A percentile compares a stretch with the other conserved stretches of the same genome.
These are phyloP conservation scores for Centropyge bicolor DNA, from an alignment of 2,797 vertebrate genomes.

Conservation along the genomic window DNA sequence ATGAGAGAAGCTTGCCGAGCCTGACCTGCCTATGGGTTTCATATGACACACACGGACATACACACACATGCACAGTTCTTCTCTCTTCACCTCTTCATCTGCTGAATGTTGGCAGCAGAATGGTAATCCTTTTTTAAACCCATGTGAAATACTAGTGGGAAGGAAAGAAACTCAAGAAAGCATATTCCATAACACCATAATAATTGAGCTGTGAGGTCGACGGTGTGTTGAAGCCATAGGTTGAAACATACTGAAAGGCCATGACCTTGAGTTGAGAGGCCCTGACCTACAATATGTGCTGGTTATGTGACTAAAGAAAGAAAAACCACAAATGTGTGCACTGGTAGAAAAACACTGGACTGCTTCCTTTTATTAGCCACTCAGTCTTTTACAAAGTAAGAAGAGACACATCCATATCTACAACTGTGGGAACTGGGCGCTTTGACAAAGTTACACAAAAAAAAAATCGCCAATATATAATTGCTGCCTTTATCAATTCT, in stretches of 20 bases:
- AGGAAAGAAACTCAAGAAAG: constrained; percentile 32
- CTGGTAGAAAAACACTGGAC: background rate
- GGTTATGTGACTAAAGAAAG: constrained; percentile 1
- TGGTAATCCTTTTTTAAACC: constrained; percentile 58
- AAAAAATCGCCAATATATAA: background rate
- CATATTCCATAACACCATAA: constrained; percentile 41
- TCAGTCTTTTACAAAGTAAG: background rate
- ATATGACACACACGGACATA: constrained; percentile 53
- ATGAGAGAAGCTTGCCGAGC: constrained; percentile 42
- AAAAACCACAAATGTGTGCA: background rate
- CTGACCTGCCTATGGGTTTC: constrained; percentile 62
- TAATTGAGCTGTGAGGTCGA: constrained; percentile 32
- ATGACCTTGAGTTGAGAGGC: constrained; percentile 4
- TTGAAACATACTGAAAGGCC: constrained; percentile 20
- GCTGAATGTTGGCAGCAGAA: constrained; percentile 45
- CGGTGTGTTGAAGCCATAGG: no score
- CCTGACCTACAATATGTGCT: background rate
- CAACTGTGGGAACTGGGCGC: background rate
- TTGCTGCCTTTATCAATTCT: background rate
- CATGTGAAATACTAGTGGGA: constrained; percentile 50
- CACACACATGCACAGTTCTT: constrained; percentile 19
- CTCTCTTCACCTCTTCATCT: constrained; percentile 13
- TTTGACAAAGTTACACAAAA: background rate
- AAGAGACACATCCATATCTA: background rate
- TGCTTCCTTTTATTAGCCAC: no score